Evolutionary conservation across 2,888 invertebrate genomes (phyloP), one percentile per base, ranked within the genome.

Genomic region (Rhorus exstirpatorius): DNA sequence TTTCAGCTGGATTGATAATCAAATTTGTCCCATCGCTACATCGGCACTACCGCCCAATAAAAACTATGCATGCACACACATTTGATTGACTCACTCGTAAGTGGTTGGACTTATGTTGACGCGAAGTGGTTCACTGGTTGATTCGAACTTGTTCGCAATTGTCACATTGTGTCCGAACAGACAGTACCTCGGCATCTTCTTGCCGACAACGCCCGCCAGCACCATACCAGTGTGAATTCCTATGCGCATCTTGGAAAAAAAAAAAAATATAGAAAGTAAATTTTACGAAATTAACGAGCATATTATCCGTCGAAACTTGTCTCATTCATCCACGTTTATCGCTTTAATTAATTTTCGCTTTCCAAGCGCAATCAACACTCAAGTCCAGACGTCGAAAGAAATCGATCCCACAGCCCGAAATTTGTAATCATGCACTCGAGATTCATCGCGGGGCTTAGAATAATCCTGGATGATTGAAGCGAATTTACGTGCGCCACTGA

Each of bases 131-230:
- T 97, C 98, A 83, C 98, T 98, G 49, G 97, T 96, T 0, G 98
- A 98, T 93, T 99, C 99, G 90, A 99, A 98, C 94, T 98, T 98
- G 93, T 99, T 99, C 63, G 98, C 98, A 76, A 98, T 95, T 0
- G 98, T 98, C 14, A 98, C 98, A 91, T 98, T 98, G 93, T 98
- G 98, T 0, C 99, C 98, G 89, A 99, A 98, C 81, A 99, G 95
- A 92, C 98, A 99, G 90, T 98, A 99, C 87, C 98, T 95, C 24
- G 97, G 96, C 97, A 98, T 98, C 88, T 97, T 98, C 70, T 97
- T 97, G 0, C 98, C 98, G 3, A 99, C 98, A 0, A 99, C 98
- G 0, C 98, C 99, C 1, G 98, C 98, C 53, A 99, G 93, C 0
- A 98, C 98, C 0, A 98, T 97, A 0, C 98, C 98, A 0, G 98